Conservation (phyloP, 1,140 invertebrate genomes). For the Nautilus pompilius region DNA sequence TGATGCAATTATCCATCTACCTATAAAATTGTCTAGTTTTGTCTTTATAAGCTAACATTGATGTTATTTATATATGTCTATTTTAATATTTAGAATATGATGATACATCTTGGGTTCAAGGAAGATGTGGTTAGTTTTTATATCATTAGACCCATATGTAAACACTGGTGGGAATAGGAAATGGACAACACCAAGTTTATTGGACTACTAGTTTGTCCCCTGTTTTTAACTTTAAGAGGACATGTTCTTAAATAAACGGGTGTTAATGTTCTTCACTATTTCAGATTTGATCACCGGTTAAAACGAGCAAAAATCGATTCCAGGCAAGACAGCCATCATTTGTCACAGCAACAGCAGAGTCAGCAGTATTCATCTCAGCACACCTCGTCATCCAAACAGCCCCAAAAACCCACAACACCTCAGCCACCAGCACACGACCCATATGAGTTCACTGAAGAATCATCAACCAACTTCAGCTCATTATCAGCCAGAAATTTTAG, state of each 20-base stretch:
- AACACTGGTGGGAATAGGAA: too few relatives aligned
- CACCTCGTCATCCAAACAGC: background rate
- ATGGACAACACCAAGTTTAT: too few relatives aligned
- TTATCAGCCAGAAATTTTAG: slow-evolving; percentile 32
- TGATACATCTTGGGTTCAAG: too few relatives aligned
- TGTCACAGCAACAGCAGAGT: background rate
- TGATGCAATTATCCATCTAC: too few relatives aligned
- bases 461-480: slow-evolving; percentile 42
- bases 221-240: too few relatives aligned
- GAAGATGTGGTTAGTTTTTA: too few relatives aligned
- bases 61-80: too few relatives aligned
- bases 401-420: slow-evolving; percentile 21
- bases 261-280: slow-evolving; percentile 13
- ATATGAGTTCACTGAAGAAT: slow-evolving; percentile 52
- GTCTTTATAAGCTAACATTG: too few relatives aligned
- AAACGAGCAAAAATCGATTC: slow-evolving; percentile 19
- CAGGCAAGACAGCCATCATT: background rate
- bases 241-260: background rate
- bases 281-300: slow-evolving; percentile 24
- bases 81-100: too few relatives aligned
- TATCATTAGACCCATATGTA: too few relatives aligned
- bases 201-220: too few relatives aligned
- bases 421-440: slow-evolving; percentile 42
- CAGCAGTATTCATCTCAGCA: background rate
- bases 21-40: too few relatives aligned